phyloP scores from a whole-genome alignment of 2,113 vertebrate genomes.

The Mungos mungo region DNA sequence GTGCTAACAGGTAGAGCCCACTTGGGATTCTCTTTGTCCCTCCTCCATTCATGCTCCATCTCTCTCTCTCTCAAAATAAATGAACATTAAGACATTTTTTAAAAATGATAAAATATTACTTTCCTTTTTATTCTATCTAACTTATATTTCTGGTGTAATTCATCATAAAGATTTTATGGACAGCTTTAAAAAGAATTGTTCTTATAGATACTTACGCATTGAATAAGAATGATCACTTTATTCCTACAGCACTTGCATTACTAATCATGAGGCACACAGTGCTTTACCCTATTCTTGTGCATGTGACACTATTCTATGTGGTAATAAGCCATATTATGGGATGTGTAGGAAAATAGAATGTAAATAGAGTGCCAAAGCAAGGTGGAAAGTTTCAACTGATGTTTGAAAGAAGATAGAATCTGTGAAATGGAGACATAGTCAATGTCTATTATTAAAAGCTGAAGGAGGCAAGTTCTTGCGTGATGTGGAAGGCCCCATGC shows the following conservation, averaged over 20 bases:
- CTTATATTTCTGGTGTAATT: slow-evolving; percentile 64
- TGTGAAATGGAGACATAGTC: neutral
- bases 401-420: neutral
- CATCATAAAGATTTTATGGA: slow-evolving; percentile 8
- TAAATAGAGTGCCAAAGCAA: neutral
- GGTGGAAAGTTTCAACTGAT: neutral
- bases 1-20: no score
- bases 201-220: neutral
- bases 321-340: neutral
- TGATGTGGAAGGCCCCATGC: no score
- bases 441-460: neutral
- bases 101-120: slow-evolving; percentile 65
- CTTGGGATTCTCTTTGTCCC: no score
- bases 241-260: neutral
- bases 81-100: no score
- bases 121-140: slow-evolving; percentile 53
- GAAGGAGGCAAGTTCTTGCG: neutral
- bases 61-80: no score
- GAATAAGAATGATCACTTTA: neutral
- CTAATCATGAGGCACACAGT: neutral
- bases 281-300: neutral
- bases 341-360: neutral
- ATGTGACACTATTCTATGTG: neutral
- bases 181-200: neutral
- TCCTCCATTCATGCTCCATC: no score